Evolutionary conservation across 1,140 invertebrate genomes (phyloP), one percentile per base, ranked within the genome.

Genomic region (Ruditapes philippinarum): DNA sequence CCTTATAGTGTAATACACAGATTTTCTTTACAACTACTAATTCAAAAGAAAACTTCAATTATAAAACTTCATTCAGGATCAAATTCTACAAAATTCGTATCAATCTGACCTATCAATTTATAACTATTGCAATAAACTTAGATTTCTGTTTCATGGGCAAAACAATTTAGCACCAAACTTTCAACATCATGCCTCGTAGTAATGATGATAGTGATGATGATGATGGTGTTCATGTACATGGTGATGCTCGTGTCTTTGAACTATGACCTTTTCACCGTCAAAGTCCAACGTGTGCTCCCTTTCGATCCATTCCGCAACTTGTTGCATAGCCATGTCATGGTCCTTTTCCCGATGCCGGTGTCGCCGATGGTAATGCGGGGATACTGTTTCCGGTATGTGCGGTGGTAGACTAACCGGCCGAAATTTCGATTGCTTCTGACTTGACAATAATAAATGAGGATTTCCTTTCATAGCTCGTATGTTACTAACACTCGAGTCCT

Each of bases 161-260:
- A 19, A 22, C 51, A n/a, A 62, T 7, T 28, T 28, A 62, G 57
- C 57, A 62, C 57, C 57, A 62, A 62, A 28, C 28, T 62, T 28
- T 4, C n/a, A 65, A 31, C 33, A 38, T 70, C 65, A 95, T 74
- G 94, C 93, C 80, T 95, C 94, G 82, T 95, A 93, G 94, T 97
- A 98, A 95, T 98, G 97, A 96, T 98, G 97, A 95, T 98, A 98
- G 93, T 98, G 97, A 87, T 95, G 94, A 95, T 98, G 97, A 94
- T 98, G 98, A 91, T 98, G 97, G 91, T 98, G 97, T 94, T 98
- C 97, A 93, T 98, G 97, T 83, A 98, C 97, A 94, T 98, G 97
- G 93, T 97, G 97, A 89, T 97, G 96, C 91, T 97, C 96, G 87
- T 96, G 96, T 80, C 95, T 93, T 87, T 96, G 96, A 22, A 96